These are phyloP conservation scores for Rhodinocichla rosea DNA, from an alignment of 2,113 vertebrate genomes.

Conservation along the genomic window DNA sequence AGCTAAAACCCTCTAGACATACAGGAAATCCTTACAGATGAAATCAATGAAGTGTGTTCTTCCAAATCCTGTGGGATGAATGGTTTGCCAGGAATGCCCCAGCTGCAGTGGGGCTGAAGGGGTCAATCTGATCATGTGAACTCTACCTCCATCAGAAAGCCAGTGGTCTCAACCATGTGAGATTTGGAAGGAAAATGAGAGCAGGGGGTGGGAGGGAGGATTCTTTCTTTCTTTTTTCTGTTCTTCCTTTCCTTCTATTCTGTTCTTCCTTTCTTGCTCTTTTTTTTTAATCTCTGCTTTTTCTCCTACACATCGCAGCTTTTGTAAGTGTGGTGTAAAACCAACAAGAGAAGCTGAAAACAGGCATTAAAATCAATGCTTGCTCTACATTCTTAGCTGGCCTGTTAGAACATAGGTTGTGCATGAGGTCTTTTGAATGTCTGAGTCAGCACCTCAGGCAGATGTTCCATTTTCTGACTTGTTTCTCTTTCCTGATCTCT, in stretches of 20 bases:
- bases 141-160: background rate
- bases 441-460: background rate
- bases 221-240: accelerated
- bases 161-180: background rate
- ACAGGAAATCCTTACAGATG: background rate
- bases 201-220: accelerated
- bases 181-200: background rate
- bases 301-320: background rate
- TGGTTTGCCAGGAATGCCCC: background rate
- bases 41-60: background rate
- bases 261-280: background rate
- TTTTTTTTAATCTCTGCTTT: background rate
- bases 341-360: background rate
- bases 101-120: background rate
- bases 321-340: background rate
- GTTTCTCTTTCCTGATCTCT: background rate
- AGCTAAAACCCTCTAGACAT: background rate
- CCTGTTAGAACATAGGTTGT: background rate
- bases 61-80: background rate
- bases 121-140: background rate
- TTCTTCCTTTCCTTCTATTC: background rate
- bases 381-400: background rate
- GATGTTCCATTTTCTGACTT: background rate
- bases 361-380: background rate
- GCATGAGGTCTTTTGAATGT: background rate